Percentiles rank a stretch among this genome's conserved stretches.
Evolutionary conservation across 2,888 invertebrate species (phyloP).

Genomic region (Erannis defoliaria): DNA sequence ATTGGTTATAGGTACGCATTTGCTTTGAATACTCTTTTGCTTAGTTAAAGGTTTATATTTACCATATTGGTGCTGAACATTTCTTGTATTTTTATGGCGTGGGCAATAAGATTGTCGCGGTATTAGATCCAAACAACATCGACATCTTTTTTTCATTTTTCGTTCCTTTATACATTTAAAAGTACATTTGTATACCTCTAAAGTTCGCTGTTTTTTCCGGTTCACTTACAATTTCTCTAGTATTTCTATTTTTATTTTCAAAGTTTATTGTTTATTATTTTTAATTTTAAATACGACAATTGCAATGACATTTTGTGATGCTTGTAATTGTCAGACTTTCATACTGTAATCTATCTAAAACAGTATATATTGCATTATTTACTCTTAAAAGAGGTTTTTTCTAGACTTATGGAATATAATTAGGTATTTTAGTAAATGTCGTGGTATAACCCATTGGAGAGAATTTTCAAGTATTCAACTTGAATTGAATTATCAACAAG

Average conservation of each 20-base stretch:
- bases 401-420: too few species aligned
- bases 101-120: neutral
- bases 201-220: neutral
- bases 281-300: neutral
- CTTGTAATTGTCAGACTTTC: too few species aligned
- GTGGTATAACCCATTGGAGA: too few species aligned
- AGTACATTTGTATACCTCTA: conserved; percentile 2
- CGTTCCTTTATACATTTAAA: too few species aligned
- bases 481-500: too few species aligned
- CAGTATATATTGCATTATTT: too few species aligned
- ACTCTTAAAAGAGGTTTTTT: too few species aligned
- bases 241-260: neutral
- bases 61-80: neutral
- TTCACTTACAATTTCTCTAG: conserved; percentile 8
- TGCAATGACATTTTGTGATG: neutral
- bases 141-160: neutral
- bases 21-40: neutral
- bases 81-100: neutral
- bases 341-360: too few species aligned
- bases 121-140: neutral
- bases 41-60: neutral
- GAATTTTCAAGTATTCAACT: too few species aligned
- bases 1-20: neutral
- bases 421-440: too few species aligned
- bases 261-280: neutral